These are phyloP conservation scores for Orchesellides sinensis DNA, from an alignment of 2,888 invertebrate genomes.

Conservation along the genomic window DNA sequence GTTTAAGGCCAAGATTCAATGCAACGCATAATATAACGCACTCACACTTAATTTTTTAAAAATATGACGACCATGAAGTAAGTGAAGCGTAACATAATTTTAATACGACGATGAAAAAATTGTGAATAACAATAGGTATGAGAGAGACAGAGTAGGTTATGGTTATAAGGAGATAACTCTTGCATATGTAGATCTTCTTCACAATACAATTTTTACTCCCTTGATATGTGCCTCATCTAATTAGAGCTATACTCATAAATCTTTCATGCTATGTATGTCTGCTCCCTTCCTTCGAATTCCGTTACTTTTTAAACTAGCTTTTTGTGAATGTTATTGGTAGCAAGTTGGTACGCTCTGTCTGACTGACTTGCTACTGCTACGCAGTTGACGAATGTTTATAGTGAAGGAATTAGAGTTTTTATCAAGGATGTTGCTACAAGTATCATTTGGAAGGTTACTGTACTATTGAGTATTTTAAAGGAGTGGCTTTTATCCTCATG, in stretches of 20 bases:
- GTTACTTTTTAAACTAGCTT: not conserved
- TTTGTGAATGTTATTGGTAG: not conserved
- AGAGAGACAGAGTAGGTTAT: not conserved
- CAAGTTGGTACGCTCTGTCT: too few species aligned
- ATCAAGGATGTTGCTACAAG: not conserved
- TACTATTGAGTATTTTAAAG: constrained; percentile 26
- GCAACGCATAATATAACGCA: not conserved
- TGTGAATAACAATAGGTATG: not conserved
- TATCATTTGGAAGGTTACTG: constrained; percentile 24
- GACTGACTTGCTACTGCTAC: not conserved
- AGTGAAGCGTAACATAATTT: constrained; percentile 7
- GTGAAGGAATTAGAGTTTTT: not conserved
- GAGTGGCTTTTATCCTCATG: constrained; percentile 33
- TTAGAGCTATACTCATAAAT: constrained; percentile 26
- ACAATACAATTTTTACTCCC: not conserved
- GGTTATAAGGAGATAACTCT: not conserved
- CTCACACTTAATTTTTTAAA: not conserved
- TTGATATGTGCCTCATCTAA: constrained; percentile 7
- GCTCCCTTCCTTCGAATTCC: constrained; percentile 19
- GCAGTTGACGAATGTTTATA: not conserved
- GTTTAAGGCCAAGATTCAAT: not conserved
- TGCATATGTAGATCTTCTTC: not conserved
- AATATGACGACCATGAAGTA: not conserved
- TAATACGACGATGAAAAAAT: not conserved
- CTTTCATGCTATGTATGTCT: constrained; percentile 5